These are phyloP conservation scores for Pegea sp. DNA, from an alignment of 23 tunicate species.

Conservation along the genomic window DNA sequence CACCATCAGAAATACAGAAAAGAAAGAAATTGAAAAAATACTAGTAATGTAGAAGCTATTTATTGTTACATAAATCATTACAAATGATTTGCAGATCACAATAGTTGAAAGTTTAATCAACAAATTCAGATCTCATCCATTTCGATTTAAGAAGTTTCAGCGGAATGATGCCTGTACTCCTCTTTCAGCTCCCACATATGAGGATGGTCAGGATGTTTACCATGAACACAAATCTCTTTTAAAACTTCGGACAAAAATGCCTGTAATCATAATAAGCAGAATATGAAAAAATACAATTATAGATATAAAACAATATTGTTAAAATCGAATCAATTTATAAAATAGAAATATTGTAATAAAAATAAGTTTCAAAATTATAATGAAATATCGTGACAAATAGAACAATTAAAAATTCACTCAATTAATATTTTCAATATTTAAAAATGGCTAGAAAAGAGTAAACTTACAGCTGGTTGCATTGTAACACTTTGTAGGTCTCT, in stretches of 20 bases:
- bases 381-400: not conserved
- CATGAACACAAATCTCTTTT: constrained; percentile 49
- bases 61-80: no score
- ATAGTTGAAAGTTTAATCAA: no score
- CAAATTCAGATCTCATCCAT: no score
- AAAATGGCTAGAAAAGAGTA: not conserved
- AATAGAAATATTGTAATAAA: not conserved
- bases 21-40: no score
- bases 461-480: constrained; percentile 41
- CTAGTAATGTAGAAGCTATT: no score
- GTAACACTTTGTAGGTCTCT: constrained; percentile 51
- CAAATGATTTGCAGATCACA: no score
- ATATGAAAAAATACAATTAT: not conserved
- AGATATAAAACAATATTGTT: no score
- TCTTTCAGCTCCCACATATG: constrained; percentile 90
- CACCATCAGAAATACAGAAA: no score
- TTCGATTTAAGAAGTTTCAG: no score
- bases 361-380: not conserved
- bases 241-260: constrained; percentile 50
- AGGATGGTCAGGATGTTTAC: constrained; percentile 44
- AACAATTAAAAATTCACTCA: not conserved
- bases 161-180: no score
- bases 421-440: not conserved
- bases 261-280: constrained; percentile 6
- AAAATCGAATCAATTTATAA: not conserved